These are phyloP conservation scores for Drosophila ficusphila DNA, from an alignment of 1,140 invertebrate species.

Conservation along the genomic window DNA sequence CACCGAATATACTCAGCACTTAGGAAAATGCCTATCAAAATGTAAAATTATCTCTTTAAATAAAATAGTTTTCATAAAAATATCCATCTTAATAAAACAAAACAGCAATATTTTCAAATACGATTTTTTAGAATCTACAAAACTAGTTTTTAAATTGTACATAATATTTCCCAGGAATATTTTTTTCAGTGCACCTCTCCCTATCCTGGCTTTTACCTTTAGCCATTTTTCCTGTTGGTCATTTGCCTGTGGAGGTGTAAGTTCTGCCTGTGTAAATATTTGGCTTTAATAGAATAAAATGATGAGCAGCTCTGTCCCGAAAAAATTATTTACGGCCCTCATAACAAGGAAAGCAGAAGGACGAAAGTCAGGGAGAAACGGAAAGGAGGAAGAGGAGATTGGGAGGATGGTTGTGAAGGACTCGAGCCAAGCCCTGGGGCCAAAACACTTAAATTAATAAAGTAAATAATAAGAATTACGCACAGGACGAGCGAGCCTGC, in stretches of 20 bases:
- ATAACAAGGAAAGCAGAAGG: constrained; percentile 15
- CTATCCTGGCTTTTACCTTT: constrained; percentile 14
- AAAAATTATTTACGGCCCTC: constrained; percentile 59
- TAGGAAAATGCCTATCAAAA: neutral
- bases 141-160: too few relatives aligned
- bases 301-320: constrained; percentile 52
- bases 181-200: constrained; percentile 7
- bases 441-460: constrained; percentile 83
- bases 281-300: constrained; percentile 81
- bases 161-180: neutral
- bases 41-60: neutral
- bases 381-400: neutral
- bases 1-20: constrained; percentile 26
- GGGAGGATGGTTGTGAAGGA: constrained; percentile 16
- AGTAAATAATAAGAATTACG: constrained; percentile 81
- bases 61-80: too few relatives aligned
- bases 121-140: too few relatives aligned
- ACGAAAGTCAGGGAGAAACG: neutral
- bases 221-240: constrained; percentile 34
- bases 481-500: constrained; percentile 18
- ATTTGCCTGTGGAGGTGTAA: constrained; percentile 37
- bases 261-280: constrained; percentile 70
- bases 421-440: constrained; percentile 40
- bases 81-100: too few relatives aligned
- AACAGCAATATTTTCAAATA: too few relatives aligned